Percentiles rank a stretch among this genome's conserved stretches.
Evolutionary conservation across 2,797 vertebrate species (phyloP).

Genomic region (Leptodactylus fallax): DNA sequence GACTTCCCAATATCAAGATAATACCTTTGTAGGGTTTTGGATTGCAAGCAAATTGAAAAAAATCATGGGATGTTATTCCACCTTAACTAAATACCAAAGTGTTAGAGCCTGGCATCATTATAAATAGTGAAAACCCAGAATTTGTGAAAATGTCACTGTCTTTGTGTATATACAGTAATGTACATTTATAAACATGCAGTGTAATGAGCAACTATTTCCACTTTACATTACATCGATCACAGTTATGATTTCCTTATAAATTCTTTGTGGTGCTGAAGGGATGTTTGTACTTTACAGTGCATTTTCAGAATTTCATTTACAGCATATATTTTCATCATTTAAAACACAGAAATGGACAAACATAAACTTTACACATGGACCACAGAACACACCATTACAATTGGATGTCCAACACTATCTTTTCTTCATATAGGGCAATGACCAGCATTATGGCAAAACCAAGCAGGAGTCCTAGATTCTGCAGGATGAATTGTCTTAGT

Average conservation of each 20-base stretch:
- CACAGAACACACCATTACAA: conserved; percentile 73
- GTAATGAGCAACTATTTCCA: too few species aligned
- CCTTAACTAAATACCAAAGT: neutral
- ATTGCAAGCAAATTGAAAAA: neutral
- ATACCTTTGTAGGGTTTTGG: neutral
- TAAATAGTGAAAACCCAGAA: neutral
- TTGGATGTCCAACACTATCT: conserved; percentile 90
- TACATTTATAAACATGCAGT: conserved; percentile 17
- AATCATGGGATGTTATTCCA: neutral
- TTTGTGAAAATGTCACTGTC: neutral
- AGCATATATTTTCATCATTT: conserved; percentile 58
- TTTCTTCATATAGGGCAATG: conserved; percentile 97
- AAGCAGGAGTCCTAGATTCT: conserved; percentile 93
- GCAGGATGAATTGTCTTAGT: conserved; percentile 91
- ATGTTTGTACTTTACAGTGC: conserved; percentile 57
- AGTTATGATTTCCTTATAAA: conserved; percentile 12
- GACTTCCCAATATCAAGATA: neutral
- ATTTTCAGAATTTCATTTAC: neutral
- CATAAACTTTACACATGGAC: conserved; percentile 64
- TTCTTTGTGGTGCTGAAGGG: neutral
- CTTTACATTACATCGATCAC: conserved; percentile 17
- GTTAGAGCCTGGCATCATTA: neutral
- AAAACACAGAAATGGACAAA: too few species aligned
- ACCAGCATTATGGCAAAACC: conserved; percentile 97
- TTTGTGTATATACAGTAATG: too few species aligned